Conservation (phyloP, 2,888 invertebrate genomes). For the Clusia tigrina region DNA sequence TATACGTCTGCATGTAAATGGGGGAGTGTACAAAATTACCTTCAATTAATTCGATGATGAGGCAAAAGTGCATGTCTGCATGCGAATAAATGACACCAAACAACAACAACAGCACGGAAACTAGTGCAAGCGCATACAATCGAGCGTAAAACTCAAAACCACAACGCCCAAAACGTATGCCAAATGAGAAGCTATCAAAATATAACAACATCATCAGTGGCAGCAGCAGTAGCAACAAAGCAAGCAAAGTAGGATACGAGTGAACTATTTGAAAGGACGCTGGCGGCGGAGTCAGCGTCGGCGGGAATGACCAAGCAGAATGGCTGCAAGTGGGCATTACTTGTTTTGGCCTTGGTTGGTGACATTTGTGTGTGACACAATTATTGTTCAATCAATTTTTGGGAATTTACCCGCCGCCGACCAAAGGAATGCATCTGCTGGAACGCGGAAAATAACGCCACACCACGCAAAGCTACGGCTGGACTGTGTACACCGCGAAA, state of each 20-base stretch:
- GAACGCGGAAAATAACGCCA: constrained; percentile 16
- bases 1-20: neutral
- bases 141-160: constrained; percentile 24
- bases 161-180: constrained; percentile 3
- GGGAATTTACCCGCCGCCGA: neutral
- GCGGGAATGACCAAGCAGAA: too few species aligned
- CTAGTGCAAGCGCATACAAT: constrained; percentile 16
- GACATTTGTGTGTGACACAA: constrained; percentile 44
- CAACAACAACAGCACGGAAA: constrained; percentile 36
- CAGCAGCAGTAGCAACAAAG: neutral
- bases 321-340: constrained; percentile 17
- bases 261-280: neutral
- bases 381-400: constrained; percentile 49
- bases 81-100: neutral
- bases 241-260: neutral
- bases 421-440: constrained; percentile 9
- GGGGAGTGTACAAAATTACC: constrained; percentile 39
- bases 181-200: too few species aligned
- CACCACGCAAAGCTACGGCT: constrained; percentile 20
- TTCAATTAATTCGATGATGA: constrained; percentile 50
- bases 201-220: constrained; percentile 5
- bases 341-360: constrained; percentile 27
- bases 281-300: too few species aligned
- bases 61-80: constrained; percentile 10
- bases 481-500: constrained; percentile 42